A percentile compares a stretch with the other conserved stretches of the same genome.
phyloP scores from a whole-genome alignment of 37 sponge, comb jelly and placozoan genomes.

The Haliclona indistincta region DNA sequence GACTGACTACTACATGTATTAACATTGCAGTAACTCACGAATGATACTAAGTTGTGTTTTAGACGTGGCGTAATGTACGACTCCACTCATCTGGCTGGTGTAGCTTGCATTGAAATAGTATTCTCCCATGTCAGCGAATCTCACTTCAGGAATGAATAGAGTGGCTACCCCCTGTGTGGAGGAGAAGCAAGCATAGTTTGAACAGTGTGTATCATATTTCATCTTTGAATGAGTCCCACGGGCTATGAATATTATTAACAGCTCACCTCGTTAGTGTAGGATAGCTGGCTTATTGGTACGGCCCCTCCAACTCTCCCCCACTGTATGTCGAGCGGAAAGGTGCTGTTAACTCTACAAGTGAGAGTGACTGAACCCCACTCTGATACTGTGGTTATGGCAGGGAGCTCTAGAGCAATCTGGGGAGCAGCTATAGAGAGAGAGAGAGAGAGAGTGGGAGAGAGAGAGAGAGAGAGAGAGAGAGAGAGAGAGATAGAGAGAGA shows the following conservation, averaged over 20 bases:
- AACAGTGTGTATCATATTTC: no score
- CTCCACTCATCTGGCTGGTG: no score
- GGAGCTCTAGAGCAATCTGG: no score
- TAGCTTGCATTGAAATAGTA: constrained; percentile 25
- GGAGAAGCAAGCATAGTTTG: no score
- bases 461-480: constrained; percentile 21
- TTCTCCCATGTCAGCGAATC: constrained; percentile 7
- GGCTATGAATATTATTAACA: background rate
- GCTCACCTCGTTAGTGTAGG: background rate
- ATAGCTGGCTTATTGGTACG: background rate
- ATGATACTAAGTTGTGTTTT: background rate
- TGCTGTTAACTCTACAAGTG: no score
- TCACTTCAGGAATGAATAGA: background rate
- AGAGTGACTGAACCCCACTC: no score
- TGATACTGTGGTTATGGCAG: no score
- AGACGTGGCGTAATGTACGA: background rate
- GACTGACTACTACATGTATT: no score
- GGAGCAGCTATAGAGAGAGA: no score
- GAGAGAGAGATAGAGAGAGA: background rate
- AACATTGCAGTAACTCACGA: constrained; percentile 8
- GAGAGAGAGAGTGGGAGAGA: constrained; percentile 24
- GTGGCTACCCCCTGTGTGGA: background rate
- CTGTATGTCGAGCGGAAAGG: no score
- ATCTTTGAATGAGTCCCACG: background rate
- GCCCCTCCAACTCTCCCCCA: no score